Conservation (phyloP, 2,888 invertebrate species). For the Podabrus alpinus region DNA sequence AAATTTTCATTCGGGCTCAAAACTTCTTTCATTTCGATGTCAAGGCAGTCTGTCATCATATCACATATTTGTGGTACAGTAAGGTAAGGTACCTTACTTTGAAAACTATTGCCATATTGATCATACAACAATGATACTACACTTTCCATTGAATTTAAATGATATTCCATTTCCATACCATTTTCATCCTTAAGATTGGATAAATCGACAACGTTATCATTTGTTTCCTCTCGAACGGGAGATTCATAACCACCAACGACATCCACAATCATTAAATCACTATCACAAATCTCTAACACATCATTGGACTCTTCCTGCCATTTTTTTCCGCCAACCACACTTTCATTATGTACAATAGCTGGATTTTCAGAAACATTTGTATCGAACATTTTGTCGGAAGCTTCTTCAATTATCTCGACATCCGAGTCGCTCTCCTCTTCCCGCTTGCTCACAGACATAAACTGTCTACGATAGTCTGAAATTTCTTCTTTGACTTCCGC, state of each 20-base stretch:
- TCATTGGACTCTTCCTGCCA: neutral
- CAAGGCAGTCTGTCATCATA: no score
- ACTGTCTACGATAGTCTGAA: neutral
- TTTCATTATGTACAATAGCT: neutral
- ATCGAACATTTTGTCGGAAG: neutral
- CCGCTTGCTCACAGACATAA: neutral
- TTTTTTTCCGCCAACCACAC: no score
- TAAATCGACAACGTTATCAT: neutral
- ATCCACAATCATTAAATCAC: conserved; percentile 37
- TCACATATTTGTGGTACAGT: no score
- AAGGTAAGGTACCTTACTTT: no score
- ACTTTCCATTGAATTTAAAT: neutral
- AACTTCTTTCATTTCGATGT: no score
- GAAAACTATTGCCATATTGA: no score
- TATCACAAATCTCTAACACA: no score
- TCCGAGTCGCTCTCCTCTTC: neutral
- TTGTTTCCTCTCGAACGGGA: conserved; percentile 1
- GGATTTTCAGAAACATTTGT: neutral
- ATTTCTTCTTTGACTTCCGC: neutral
- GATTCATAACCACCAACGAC: conserved; percentile 40
- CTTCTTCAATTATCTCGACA: neutral
- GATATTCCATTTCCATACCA: no score
- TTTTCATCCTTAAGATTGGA: neutral
- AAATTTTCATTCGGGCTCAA: neutral
- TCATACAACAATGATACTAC: no score